Evolutionary conservation across 2,797 vertebrate species (phyloP).

Genomic region (Moxostoma hubbsi): DNA sequence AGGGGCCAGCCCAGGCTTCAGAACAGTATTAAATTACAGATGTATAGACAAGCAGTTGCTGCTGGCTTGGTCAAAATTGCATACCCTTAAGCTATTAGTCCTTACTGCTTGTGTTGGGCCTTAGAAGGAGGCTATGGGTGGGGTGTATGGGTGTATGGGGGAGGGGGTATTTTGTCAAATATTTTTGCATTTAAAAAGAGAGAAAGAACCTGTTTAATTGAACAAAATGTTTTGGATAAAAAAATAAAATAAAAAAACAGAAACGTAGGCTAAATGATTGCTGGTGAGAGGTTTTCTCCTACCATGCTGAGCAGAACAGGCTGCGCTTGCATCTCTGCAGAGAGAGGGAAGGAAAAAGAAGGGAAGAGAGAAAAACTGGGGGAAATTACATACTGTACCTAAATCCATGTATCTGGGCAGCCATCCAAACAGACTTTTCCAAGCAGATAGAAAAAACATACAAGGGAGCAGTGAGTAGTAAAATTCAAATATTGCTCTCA

Average conservation of each 20-base stretch:
- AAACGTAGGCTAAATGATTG: not conserved
- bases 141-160: slow-evolving; percentile 50
- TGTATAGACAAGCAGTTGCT: slow-evolving; percentile 78
- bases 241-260: not conserved
- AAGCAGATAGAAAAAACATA: slow-evolving; percentile 66
- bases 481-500: slow-evolving; percentile 67
- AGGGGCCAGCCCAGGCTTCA: slow-evolving; percentile 58
- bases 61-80: slow-evolving; percentile 72
- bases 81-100: slow-evolving; percentile 74
- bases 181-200: no score
- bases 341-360: slow-evolving; percentile 23
- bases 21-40: slow-evolving; percentile 82
- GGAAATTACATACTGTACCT: slow-evolving; percentile 59
- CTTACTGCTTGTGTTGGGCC: slow-evolving; percentile 72
- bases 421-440: slow-evolving; percentile 71
- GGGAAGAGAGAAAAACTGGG: slow-evolving; percentile 39
- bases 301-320: no score
- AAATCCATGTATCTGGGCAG: slow-evolving; percentile 74
- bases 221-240: no score
- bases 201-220: no score
- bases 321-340: no score
- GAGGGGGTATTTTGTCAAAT: no score
- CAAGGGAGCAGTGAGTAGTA: slow-evolving; percentile 60
- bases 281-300: not conserved
- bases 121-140: slow-evolving; percentile 62